Evolutionary conservation across 2,113 vertebrate species (phyloP), one percentile per base, ranked within the genome.

Genomic region (Pheucticus melanocephalus): DNA sequence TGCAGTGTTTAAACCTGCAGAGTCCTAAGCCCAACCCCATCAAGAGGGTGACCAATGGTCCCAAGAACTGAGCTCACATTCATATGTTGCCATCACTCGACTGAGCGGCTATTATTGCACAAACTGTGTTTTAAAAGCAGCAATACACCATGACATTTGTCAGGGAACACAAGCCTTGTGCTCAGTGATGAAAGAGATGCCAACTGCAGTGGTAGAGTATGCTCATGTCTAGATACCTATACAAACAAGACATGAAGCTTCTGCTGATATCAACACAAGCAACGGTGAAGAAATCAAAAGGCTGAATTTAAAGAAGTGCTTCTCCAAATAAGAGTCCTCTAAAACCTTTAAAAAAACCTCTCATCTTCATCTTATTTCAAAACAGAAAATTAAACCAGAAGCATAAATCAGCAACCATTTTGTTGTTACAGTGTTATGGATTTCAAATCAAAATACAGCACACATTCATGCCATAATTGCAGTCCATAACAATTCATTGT

Each of bases 31-130:
- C 25, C 17, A 45, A 24, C 3, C 2, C 19, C 20, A 39, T 18
- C 9, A 3, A 16, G 0, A 40, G 28, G 25, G 24, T 4, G 3
- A 60, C 33, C 39, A 56, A 8, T 0, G 4, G 39, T 57, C 70
- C 56, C 2, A 2, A 64, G 44, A 53, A 48, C 42, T 6, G 11
- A 72, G 31, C 20, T 37, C 22, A 35, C 28, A 59, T 51, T 75
- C 56, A 8, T 10, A 35, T 0, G 1, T 23, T 56, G 51, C 63
- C 48, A 2, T 18, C 33, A 30, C 30, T 35, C 4, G 5, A 7
- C 37, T 5, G 44, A 63, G 37, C 28, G 2, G 14, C 25, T 50
- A 23, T 64, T 70, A 70, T 35, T 2, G 4, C 45, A 47, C 45
- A 21, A 40, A 10, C 17, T 81, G 28, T 7, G 54, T 35, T 63